Base-by-base conservation (phyloP, 2,113 vertebrate genomes). In the Rhinolophus sinicus region DNA sequence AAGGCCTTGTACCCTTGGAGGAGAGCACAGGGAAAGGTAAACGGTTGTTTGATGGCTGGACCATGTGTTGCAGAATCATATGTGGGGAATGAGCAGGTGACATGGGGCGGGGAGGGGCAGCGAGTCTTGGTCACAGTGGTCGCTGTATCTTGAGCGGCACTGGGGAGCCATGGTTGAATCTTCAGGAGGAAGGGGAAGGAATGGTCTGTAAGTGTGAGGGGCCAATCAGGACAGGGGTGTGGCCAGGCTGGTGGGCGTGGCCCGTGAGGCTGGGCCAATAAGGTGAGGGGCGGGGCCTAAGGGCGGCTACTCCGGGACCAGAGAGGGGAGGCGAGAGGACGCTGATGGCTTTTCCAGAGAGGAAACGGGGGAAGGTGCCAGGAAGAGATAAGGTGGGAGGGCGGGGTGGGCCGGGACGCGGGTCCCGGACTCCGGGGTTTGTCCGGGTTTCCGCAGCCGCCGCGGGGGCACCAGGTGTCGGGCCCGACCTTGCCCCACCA, bases 381-480 rank as follows among this genome's bases (percentile, higher is more conserved):
- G 98, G 98, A 98, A 98, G 98, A 97, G 98, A 98, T 98, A 98
- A 98, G 97, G 93, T 73, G 94, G 88, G 47, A 33, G 84, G 62
- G 77, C 75, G 60, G 85, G 83, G 30, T 13, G 77, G 88, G 91
- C 83, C 72, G 38, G 94, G 96, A 88, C 70, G 60, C 67, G 85
- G 95, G 94, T 64, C 88, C 87, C 64, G 65, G 96, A 44, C 94
- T 90, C 97, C 96, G 83, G 96, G 96, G 92, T 96, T 97, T 98
- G 97, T 97, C 94, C 69, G 35, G 60, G 65, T 97, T 98, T 98
- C 97, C 97, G 96, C 96, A 97, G 97, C 85, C 60, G 52, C 96
- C 96, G 81, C 40, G 22, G 35, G 90, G 88, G 52, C 94, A 84
- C 94, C 97, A 97, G 97, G 97, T 98, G 97, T 97, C 96, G 73